phyloP scores from a whole-genome alignment of 2,113 vertebrate species.

The Mus spicilegus region DNA sequence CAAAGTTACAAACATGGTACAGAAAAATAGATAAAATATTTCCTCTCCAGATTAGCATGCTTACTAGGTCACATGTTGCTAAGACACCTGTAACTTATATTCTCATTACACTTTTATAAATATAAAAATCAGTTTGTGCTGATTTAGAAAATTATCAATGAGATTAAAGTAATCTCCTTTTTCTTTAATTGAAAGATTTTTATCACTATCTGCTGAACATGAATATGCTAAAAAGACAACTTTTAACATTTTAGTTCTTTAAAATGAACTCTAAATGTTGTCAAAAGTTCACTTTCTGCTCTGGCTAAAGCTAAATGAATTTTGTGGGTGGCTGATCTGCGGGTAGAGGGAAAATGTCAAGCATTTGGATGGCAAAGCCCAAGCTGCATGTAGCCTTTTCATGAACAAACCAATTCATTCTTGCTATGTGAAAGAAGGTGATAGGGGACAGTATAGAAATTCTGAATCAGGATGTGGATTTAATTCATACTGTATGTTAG shows the following conservation, averaged over 20 bases:
- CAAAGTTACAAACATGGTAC: not conserved
- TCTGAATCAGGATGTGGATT: not conserved
- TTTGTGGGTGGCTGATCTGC: not conserved
- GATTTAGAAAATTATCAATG: not conserved
- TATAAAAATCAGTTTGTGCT: not conserved
- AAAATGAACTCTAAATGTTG: not conserved
- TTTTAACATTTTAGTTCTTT: not conserved
- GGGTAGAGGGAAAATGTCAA: not conserved
- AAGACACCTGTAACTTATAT: not conserved
- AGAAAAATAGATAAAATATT: not conserved
- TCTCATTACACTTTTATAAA: not conserved
- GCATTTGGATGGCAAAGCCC: not conserved
- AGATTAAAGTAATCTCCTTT: not conserved
- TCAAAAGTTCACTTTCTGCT: slow-evolving; percentile 13
- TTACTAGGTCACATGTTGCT: not conserved
- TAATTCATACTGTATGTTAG: not conserved
- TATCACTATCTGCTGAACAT: not conserved
- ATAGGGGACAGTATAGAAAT: not conserved
- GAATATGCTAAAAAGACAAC: not conserved
- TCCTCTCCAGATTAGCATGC: not conserved
- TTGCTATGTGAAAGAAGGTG: not conserved
- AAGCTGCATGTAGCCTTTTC: not conserved
- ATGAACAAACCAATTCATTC: not conserved
- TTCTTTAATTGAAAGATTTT: not conserved
- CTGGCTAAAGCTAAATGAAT: not conserved